Conservation (phyloP, 2,888 invertebrate species). For the Tiliacea aurago region DNA sequence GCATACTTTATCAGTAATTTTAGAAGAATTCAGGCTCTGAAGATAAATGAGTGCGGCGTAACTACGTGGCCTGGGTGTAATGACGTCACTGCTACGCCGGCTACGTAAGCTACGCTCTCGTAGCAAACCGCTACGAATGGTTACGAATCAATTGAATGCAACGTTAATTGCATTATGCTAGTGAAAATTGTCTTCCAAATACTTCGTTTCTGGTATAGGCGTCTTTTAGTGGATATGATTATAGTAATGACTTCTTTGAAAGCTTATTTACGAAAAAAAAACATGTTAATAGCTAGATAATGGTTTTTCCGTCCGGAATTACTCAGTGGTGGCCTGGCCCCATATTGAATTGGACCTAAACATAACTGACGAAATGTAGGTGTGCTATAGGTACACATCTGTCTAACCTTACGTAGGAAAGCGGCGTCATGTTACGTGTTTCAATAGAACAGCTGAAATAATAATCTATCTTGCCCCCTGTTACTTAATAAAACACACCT, state of each 20-base stretch:
- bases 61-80: conserved; percentile 46
- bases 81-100: conserved; percentile 42
- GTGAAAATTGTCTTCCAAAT: conserved; percentile 4
- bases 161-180: conserved; percentile 11
- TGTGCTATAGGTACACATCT: too few relatives aligned
- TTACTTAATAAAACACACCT: too few relatives aligned
- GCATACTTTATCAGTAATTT: conserved; percentile 35
- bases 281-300: too few relatives aligned
- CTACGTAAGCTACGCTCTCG: conserved; percentile 45
- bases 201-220: background rate
- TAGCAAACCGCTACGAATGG: conserved; percentile 47
- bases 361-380: too few relatives aligned
- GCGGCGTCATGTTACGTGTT: too few relatives aligned
- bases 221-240: background rate
- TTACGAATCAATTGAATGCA: conserved; percentile 43
- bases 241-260: background rate
- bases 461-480: too few relatives aligned
- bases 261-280: background rate
- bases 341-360: too few relatives aligned
- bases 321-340: too few relatives aligned
- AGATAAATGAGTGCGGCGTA: conserved; percentile 52
- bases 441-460: too few relatives aligned
- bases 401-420: too few relatives aligned
- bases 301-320: too few relatives aligned
- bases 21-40: conserved; percentile 37